Base-by-base conservation (phyloP, 2,113 vertebrate species). In the Forbesichthys agassizii region DNA sequence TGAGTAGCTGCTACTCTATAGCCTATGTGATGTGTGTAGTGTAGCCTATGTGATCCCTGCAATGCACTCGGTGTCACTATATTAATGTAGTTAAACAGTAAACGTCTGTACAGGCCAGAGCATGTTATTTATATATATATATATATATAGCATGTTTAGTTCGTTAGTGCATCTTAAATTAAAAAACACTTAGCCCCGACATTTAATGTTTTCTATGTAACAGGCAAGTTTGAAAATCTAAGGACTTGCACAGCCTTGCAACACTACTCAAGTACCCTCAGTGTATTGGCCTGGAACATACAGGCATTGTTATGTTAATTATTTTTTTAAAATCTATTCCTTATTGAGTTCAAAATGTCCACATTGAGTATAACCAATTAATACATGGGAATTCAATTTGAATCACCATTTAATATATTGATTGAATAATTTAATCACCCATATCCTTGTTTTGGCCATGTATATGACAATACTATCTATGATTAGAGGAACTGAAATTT, bases 401-500 rank as follows among this genome's bases (percentile, higher is more conserved):
- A 27, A 27, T 27, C 27, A 27, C 27, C 1, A 27, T 27, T 27
- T 27, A 27, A 27, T 27, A 2, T 1, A 27, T 27, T 27, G 27
- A 27, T 27, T 27, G 27, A 27, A 27, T 27, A 2, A 27, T 27
- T 27, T 2, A 27, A 27, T 27, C 27, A 27, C 33, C 18, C 3
- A 49, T 2, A n/a, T 11, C 27, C 46, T 60, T 71, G 62, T 62
- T 77, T 77, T 64, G 63, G 8, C 18, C 51, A 48, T 36, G 58
- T 53, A 27, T 27, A 27, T 27, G 27, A 3, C 27, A 27, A 27
- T 27, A 27, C 27, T 11, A 14, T 60, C 11, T 14, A 11, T 48
- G 56, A 9, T 14, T 49, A 73, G 71, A 71, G 79, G 83, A 88
- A 82, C 82, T 36, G 76, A 77, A 75, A 86, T 69, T 49, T 48